A percentile compares a stretch with the other conserved stretches of the same genome.
These are phyloP conservation scores for Rhea pennata DNA, from an alignment of 2,113 vertebrate species.

Conservation along the genomic window DNA sequence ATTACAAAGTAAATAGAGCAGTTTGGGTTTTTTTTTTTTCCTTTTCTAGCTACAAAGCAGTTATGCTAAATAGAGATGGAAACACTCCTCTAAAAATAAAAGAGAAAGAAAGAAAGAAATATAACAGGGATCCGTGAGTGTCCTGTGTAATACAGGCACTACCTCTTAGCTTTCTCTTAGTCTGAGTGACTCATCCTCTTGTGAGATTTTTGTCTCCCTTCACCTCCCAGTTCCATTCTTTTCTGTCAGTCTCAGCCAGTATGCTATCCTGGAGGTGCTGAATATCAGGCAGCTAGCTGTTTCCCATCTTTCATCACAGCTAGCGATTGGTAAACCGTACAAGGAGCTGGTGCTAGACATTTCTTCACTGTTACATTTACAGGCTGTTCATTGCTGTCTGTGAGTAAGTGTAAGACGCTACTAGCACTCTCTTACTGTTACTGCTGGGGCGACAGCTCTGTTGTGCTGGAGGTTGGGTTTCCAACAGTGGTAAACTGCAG, in stretches of 20 bases:
- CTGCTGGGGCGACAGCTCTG: accelerated
- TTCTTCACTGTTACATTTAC: background rate
- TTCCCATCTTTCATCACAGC: constrained; percentile 13
- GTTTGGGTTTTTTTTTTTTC: background rate
- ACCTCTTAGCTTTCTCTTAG: background rate
- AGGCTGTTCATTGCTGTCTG: background rate
- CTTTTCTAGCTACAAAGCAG: background rate
- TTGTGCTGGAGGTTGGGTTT: background rate
- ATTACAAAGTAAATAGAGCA: background rate
- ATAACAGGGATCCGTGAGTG: accelerated
- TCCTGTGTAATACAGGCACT: background rate
- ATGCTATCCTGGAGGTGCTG: background rate
- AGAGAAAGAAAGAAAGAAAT: background rate
- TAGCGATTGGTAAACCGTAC: background rate
- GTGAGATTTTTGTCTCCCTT: background rate
- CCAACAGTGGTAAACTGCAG: background rate
- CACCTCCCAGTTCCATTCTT: background rate
- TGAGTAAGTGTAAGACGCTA: background rate
- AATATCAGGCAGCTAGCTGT: background rate
- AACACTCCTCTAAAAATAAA: background rate
- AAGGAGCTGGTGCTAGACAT: background rate
- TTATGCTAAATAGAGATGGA: background rate
- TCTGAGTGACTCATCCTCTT: background rate
- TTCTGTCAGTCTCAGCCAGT: background rate
- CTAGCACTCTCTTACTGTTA: background rate